Conservation (phyloP, 2,797 vertebrate genomes). For the Xerus rutilus region DNA sequence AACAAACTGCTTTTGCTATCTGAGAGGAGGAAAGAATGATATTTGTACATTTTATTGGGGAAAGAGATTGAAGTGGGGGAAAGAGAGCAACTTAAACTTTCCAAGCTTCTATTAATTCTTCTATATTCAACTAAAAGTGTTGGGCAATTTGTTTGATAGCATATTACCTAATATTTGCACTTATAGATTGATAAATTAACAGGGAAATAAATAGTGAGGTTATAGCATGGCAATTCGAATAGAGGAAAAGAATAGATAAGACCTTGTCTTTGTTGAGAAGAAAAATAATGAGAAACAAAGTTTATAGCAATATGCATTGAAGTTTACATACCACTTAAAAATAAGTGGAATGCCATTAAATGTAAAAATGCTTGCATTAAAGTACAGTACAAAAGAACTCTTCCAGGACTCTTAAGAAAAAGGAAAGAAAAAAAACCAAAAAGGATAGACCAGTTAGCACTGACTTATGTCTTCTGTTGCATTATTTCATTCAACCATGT, state of each 20-base stretch:
- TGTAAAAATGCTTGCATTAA: background rate
- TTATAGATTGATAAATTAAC: background rate
- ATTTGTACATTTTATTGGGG: background rate
- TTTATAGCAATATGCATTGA: background rate
- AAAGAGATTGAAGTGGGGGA: background rate
- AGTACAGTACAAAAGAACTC: background rate
- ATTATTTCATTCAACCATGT: background rate
- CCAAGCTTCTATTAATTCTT: background rate
- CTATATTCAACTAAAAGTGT: background rate
- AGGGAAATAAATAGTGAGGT: background rate
- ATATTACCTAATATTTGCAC: background rate
- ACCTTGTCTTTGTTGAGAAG: background rate
- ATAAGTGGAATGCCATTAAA: background rate
- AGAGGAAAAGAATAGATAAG: background rate
- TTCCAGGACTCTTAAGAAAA: background rate
- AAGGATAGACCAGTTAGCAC: background rate
- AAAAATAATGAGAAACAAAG: background rate
- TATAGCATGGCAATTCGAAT: background rate
- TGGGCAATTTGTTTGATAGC: conserved; percentile 24
- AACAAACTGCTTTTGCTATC: background rate
- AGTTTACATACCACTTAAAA: conserved; percentile 33
- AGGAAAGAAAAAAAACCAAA: background rate
- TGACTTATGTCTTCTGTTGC: background rate
- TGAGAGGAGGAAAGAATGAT: background rate
- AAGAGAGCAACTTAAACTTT: conserved; percentile 4